Evolutionary conservation across 1,140 invertebrate genomes (phyloP), one percentile per base, ranked within the genome.

Genomic region (Musca domestica): DNA sequence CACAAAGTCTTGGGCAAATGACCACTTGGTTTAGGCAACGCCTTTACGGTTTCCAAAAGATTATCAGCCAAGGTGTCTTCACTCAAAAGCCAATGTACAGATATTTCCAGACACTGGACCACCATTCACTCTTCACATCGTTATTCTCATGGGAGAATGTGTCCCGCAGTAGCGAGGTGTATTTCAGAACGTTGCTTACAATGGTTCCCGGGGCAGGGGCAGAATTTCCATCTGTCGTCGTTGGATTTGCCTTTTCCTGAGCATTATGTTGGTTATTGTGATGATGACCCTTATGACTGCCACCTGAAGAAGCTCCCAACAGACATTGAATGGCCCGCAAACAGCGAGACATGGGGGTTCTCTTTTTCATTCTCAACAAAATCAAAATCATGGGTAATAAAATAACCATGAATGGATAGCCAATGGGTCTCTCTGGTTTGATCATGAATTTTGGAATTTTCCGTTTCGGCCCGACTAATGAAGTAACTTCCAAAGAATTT

Each of bases 41-140:
- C 83, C 74, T 92, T 88, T 5, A 93, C 81, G 49, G 86, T 83
- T 19, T 87, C 82, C 69, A 89, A 92, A 0, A 90, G 82, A 67
- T 87, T 83, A 63, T 90, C 88, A 0, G 91, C 88, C 70, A 88
- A 85, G 15, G 86, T 86, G 27, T 93, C 90, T 76, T 96, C 93
- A 0, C 91, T 92, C 0, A 94, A 81, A 67, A 96, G 83, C 92
- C 95, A 96, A 70, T 92, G 90, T 7, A 91, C 90, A 2, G 92
- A 91, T 23, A 93, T 89, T 27, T 88, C 89, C 41, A 86, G 6
- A 95, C 86, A 74, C 89, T 88, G 2, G 91, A 89, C 95, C 95
- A 97, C 95, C 95, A 97, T 52, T 90, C 86, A 19, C 90, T 87
- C 71, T 88, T 89, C 61, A 83, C 68, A 47, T 77, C 73, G 14